These are phyloP conservation scores for Paragorgia papillata DNA, from an alignment of 92 coral and sea anemone species.

Conservation along the genomic window DNA sequence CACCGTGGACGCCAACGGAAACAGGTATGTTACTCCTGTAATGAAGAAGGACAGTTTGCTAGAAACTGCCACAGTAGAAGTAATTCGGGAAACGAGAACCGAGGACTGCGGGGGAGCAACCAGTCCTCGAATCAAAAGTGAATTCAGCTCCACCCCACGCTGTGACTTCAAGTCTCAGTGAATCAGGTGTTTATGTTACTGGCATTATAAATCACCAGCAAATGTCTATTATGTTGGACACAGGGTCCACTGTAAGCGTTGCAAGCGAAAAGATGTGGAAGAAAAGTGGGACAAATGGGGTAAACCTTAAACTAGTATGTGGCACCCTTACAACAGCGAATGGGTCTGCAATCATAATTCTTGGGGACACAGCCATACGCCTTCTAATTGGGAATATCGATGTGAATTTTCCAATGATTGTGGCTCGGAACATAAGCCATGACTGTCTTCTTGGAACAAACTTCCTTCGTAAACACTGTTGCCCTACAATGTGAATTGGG, in stretches of 20 bases:
- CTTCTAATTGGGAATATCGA: conserved; percentile 43
- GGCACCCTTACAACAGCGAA: conserved; percentile 36
- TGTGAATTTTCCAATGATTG: conserved; percentile 29
- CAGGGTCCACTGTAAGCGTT: conserved; percentile 47
- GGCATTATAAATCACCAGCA: conserved; percentile 46
- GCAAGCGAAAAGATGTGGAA: conserved; percentile 52
- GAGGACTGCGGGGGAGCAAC: conserved; percentile 56
- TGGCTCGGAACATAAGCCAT: conserved; percentile 42
- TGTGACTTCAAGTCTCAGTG: conserved; percentile 31
- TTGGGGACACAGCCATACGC: conserved; percentile 29
- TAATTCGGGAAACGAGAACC: conserved; percentile 17
- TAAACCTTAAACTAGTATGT: conserved; percentile 31
- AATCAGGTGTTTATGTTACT: conserved; percentile 38
- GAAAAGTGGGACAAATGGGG: conserved; percentile 39
- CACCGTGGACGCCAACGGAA: conserved; percentile 14
- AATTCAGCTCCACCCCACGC: conserved; percentile 40
- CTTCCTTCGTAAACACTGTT: conserved; percentile 36
- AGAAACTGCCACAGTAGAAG: conserved; percentile 42
- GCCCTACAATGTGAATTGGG: conserved; percentile 42
- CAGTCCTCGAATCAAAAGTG: conserved; percentile 43
- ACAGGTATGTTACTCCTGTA: too few species aligned
- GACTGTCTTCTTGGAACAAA: conserved; percentile 47
- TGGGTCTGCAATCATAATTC: conserved; percentile 22
- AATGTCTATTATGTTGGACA: conserved; percentile 48
- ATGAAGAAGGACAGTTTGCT: too few species aligned